phyloP scores from a whole-genome alignment of 2,113 vertebrate species.

The Cavia porcellus region DNA sequence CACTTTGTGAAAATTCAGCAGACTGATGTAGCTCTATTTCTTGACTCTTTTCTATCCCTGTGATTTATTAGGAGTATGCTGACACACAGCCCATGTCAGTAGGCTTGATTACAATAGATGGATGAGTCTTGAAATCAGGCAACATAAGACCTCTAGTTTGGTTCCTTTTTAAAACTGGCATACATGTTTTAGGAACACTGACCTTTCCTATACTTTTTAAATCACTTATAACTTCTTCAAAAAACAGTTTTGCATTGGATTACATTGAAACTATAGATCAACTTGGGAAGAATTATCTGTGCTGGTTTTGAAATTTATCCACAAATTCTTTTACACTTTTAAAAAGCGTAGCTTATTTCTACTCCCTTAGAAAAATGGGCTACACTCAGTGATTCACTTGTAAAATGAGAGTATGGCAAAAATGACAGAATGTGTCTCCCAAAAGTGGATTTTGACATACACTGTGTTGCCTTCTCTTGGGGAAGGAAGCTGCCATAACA shows the following conservation, averaged over 20 bases:
- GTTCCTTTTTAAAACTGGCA: conserved; percentile 37
- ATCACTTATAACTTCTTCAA: conserved; percentile 43
- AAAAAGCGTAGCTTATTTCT: conserved; percentile 25
- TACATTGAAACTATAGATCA: conserved; percentile 34
- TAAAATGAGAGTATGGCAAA: background rate
- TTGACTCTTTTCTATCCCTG: background rate
- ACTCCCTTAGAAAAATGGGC: background rate
- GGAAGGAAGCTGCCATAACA: background rate
- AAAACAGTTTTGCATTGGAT: background rate
- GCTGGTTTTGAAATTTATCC: background rate
- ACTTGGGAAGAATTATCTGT: background rate
- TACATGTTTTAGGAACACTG: conserved; percentile 22
- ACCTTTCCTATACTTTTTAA: background rate
- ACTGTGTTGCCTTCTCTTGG: background rate
- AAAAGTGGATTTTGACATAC: background rate
- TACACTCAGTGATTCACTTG: background rate
- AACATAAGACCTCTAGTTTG: background rate
- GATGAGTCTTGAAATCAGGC: conserved; percentile 23
- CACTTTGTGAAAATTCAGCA: background rate
- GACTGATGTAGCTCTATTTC: background rate
- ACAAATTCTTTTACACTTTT: background rate
- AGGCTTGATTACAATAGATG: background rate
- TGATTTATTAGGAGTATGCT: background rate
- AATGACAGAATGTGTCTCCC: background rate
- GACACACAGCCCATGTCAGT: background rate